phyloP scores from a whole-genome alignment of 2,797 vertebrate genomes.

The Myotis pilosus region DNA sequence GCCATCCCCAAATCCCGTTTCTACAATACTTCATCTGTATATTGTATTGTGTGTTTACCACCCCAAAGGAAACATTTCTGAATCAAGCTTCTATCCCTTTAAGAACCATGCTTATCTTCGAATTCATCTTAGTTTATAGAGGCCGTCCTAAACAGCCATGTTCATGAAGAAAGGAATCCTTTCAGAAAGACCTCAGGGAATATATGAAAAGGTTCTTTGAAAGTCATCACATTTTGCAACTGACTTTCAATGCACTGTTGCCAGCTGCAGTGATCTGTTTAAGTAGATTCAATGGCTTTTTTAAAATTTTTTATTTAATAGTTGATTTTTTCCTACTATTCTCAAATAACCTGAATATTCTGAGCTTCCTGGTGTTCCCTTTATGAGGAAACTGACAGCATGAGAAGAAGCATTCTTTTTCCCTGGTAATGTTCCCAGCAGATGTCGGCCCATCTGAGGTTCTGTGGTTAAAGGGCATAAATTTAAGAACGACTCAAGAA shows the following conservation, averaged over 20 bases:
- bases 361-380: background rate
- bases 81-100: slow-evolving; percentile 43
- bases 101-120: slow-evolving; percentile 52
- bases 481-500: slow-evolving; percentile 35
- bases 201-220: slow-evolving; percentile 69
- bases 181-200: slow-evolving; percentile 61
- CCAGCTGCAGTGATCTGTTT: background rate
- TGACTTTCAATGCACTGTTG: slow-evolving; percentile 34
- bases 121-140: slow-evolving; percentile 40
- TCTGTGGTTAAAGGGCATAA: background rate
- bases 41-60: background rate
- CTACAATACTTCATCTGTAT: background rate
- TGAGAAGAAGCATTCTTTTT: slow-evolving; percentile 12
- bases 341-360: slow-evolving; percentile 27
- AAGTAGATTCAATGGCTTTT: background rate
- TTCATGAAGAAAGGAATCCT: slow-evolving; percentile 54
- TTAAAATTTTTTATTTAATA: slow-evolving; percentile 28
- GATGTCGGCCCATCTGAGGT: background rate
- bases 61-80: slow-evolving; percentile 3
- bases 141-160: background rate
- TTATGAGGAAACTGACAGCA: background rate
- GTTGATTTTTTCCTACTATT: slow-evolving; percentile 31
- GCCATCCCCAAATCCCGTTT: background rate
- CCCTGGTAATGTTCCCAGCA: background rate
- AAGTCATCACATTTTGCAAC: slow-evolving; percentile 43